Base-by-base conservation (phyloP, 2,113 vertebrate genomes). In the Formicarius rufipectus region DNA sequence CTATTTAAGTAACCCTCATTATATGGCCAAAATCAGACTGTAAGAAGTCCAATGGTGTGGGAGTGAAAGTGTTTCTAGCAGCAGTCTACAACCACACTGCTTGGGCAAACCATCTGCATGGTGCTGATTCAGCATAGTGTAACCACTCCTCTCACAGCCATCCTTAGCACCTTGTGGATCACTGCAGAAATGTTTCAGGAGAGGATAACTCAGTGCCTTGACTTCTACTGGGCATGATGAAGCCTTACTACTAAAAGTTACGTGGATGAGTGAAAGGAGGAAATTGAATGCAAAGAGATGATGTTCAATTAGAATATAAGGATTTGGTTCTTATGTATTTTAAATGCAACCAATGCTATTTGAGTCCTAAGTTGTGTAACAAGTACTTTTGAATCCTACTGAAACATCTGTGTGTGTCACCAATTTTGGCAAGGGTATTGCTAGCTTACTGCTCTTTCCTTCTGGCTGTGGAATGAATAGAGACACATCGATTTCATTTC, bases 21-120 rank as follows among this genome's bases (percentile, higher is more conserved):
- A 97, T 89, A 97, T 84, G 87, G 94, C 97, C 98, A 97, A 98
- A 98, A 98, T 98, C 98, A 98, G 98, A 97, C 96, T 96, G 91
- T 69, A 97, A 95, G 95, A 96, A 85, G 81, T 64, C 90, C 90
- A 91, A 12, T 31, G 80, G 87, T 74, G 95, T 93, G 58, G 6
- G 75, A 93, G 96, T 64, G 83, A 96, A 97, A 94, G 63, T 93
- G 71, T 89, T 97, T 97, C 97, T 95, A 97, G 93, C 91, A 96
- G 96, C 90, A 92, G 89, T 58, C 95, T 93, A 92, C 80, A 97
- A 97, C 84, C 2, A 10, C 63, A 90, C 56, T 94, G 84, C 91
- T 94, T 89, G 95, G 90, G 75, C 88, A 93, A 96, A 82, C 50
- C 53, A 82, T 67, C 86, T 89, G 91, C 92, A 97, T 24, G 66